Base-by-base conservation (phyloP, 2,797 vertebrate genomes). In the Clarias platycephalus region DNA sequence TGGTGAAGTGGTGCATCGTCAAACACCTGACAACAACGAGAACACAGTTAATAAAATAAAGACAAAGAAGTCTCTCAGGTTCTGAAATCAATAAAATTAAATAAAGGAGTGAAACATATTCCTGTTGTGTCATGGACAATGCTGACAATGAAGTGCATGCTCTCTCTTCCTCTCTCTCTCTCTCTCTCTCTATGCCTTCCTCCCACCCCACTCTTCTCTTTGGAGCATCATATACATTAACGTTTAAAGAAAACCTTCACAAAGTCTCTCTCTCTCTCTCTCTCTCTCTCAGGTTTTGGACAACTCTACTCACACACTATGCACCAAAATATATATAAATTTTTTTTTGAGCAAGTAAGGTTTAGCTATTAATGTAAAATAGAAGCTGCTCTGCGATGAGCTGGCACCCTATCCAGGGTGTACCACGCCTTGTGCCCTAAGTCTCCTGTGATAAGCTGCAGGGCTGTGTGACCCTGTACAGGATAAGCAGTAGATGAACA, bases 71-170 rank as follows among this genome's bases (percentile, higher is more conserved):
- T 64, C 31, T 37, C 22, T 60, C 31, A 40, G 31, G 10, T 40
- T 31, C 57, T 9, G 20, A 77, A 1, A 16, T 64, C n/a, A 20
- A 20, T 5, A 62, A 40, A 40, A 22, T 62, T 13, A 63, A 40
- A 57, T 57, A 16, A 74, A 53, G 53, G 0, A 13, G 2, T 1
- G 10, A 55, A 28, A 78, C 24, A 78, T 26, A 79, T 79, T 63
- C 76, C 76, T 26, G 13, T 62, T n/a, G 22, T 63, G 76, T 40
- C 22, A 63, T 78, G 76, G 62, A 66, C n/a, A 80, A n/a, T 63
- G n/a, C 63, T 57, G 49, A 37, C 7, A 53, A 26, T 64, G 26
- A 57, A 80, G 57, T 77, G 63, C 40, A 63, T 20, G 1, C 49
- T 71, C 83, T 84, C 55, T 34, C 55, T 62, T 37, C 24, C 49